These are phyloP conservation scores for Tragopan temminckii DNA, from an alignment of 2,797 vertebrate species.

Conservation along the genomic window DNA sequence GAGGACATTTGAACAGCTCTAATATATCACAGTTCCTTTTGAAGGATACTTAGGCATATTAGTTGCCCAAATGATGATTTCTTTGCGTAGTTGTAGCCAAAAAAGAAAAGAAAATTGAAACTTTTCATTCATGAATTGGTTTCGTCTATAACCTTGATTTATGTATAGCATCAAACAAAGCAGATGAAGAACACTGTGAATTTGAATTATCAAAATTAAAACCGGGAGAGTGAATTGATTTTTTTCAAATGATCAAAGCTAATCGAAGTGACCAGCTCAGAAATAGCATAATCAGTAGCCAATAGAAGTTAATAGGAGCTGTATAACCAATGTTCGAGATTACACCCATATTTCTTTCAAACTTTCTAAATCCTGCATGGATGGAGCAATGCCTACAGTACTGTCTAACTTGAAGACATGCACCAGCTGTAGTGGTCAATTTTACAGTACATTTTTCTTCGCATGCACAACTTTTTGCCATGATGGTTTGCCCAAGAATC, in stretches of 20 bases:
- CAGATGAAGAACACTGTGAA: conserved; percentile 39
- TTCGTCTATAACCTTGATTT: conserved; percentile 72
- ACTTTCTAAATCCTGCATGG: not conserved
- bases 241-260: conserved; percentile 38
- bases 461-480: not conserved
- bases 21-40: conserved; percentile 79
- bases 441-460: not conserved
- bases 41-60: conserved; percentile 84
- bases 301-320: conserved; percentile 23
- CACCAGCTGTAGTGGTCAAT: not conserved
- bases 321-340: conserved; percentile 11
- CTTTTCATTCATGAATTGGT: conserved; percentile 69
- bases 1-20: conserved; percentile 74
- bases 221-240: conserved; percentile 63
- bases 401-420: not conserved
- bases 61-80: conserved; percentile 82
- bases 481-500: not conserved
- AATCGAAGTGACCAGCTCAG: conserved; percentile 61
- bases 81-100: conserved; percentile 68
- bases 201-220: conserved; percentile 79
- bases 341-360: conserved; percentile 32
- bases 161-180: conserved; percentile 73
- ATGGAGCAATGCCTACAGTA: not conserved
- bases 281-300: conserved; percentile 55
- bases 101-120: conserved; percentile 75